phyloP scores from a whole-genome alignment of 2,888 invertebrate species.

The Xanthorhoe spadicearia region DNA sequence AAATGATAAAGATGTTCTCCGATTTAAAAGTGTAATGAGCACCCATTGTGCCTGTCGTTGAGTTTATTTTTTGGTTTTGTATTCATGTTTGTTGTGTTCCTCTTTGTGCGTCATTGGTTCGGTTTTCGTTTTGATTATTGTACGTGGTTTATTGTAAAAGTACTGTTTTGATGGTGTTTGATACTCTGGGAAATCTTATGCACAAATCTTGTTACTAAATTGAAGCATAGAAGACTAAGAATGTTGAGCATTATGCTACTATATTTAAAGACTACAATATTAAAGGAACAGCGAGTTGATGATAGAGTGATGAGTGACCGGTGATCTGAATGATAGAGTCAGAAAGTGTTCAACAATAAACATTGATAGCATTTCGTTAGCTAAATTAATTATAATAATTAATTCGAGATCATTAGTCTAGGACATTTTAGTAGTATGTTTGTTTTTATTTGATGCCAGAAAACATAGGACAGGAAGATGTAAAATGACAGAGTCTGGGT shows the following conservation, averaged over 20 bases:
- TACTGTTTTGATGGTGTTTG: not conserved
- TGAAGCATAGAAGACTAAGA: no score
- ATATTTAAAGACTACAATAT: no score
- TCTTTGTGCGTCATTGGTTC: not conserved
- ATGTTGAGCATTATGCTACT: no score
- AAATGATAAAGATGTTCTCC: conserved; percentile 34
- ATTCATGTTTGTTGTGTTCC: conserved; percentile 15
- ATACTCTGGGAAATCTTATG: not conserved
- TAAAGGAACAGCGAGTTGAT: no score
- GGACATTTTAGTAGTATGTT: not conserved
- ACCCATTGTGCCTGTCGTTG: conserved; percentile 29
- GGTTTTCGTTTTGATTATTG: not conserved
- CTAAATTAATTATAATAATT: no score
- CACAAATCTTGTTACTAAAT: no score
- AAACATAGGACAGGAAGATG: conserved; percentile 14
- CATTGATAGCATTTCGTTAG: no score
- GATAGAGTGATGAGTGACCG: no score
- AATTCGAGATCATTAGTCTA: no score
- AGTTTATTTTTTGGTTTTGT: conserved; percentile 20
- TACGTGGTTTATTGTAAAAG: not conserved
- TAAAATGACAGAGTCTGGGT: conserved; percentile 11
- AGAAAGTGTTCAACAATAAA: no score
- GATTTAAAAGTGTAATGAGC: conserved; percentile 36
- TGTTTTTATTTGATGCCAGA: conserved; percentile 4
- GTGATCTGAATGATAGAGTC: no score